A percentile compares a stretch with the other conserved stretches of the same genome.
Conservation (phyloP, 2,888 invertebrate genomes). For the Sinotaia quadrata region DNA sequence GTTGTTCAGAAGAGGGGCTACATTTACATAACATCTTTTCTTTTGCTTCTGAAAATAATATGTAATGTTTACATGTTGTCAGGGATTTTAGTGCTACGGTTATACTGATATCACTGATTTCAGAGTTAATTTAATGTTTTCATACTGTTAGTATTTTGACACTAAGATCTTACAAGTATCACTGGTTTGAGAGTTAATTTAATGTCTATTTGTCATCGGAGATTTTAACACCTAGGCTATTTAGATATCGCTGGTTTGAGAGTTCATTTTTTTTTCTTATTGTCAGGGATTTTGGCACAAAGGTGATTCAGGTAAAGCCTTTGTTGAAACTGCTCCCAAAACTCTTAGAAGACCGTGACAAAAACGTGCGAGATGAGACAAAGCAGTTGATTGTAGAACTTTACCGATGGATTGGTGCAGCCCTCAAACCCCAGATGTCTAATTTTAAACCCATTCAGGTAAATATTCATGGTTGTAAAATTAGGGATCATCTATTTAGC, state of each 20-base stretch:
- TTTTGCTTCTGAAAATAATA: too few relatives aligned
- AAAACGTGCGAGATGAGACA: constrained; percentile 90
- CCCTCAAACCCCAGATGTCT: constrained; percentile 87
- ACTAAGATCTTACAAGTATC: too few relatives aligned
- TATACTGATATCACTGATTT: too few relatives aligned
- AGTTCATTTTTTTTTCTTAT: not conserved
- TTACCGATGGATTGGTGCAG: constrained; percentile 84
- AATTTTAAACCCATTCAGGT: constrained; percentile 89
- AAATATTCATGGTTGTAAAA: constrained; percentile 31
- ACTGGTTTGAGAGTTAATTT: too few relatives aligned
- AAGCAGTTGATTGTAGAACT: constrained; percentile 93
- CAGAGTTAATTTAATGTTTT: too few relatives aligned
- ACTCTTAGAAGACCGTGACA: constrained; percentile 92
- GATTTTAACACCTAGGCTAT: not conserved
- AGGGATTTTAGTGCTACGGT: too few relatives aligned
- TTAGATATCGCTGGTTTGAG: not conserved
- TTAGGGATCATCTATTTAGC: too few relatives aligned
- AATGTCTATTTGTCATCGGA: too few relatives aligned
- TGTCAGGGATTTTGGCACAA: constrained; percentile 88
- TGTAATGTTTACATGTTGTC: too few relatives aligned
- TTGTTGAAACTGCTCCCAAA: constrained; percentile 89
- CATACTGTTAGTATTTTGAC: too few relatives aligned
- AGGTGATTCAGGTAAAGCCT: constrained; percentile 87
- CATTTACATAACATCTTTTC: too few relatives aligned
- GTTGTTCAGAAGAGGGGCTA: too few relatives aligned